Percentiles rank a stretch among this genome's conserved stretches.
These are phyloP conservation scores for Melanerpes formicivorus DNA, from an alignment of 2,113 vertebrate genomes.

Conservation along the genomic window DNA sequence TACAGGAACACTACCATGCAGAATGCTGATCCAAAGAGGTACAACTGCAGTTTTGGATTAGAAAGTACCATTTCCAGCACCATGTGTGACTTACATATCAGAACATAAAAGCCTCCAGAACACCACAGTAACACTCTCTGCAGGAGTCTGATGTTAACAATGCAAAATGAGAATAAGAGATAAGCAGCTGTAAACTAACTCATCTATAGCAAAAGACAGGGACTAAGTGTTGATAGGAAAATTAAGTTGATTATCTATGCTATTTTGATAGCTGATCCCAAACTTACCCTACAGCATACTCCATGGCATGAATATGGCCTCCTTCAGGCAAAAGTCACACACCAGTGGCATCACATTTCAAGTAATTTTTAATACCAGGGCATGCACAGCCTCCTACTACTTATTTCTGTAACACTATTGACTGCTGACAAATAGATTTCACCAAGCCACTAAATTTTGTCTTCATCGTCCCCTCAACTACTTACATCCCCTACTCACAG, in stretches of 20 bases:
- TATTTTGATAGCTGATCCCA: neutral
- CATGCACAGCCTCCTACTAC: neutral
- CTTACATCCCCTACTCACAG: neutral
- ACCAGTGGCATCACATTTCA: neutral
- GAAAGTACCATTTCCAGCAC: neutral
- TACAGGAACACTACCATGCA: neutral
- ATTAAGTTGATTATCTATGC: neutral
- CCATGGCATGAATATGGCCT: neutral
- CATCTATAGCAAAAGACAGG: neutral
- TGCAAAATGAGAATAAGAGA: neutral
- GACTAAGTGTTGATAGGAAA: neutral
- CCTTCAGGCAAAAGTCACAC: neutral
- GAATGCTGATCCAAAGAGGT: neutral
- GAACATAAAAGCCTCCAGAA: neutral
- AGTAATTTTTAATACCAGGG: neutral
- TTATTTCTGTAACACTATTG: neutral
- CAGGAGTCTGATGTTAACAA: neutral
- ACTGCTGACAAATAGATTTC: neutral
- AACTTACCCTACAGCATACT: neutral
- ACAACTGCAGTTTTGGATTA: neutral
- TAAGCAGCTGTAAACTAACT: neutral
- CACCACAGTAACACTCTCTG: neutral
- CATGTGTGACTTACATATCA: neutral
- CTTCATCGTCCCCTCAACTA: neutral
- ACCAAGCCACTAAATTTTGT: neutral